Evolutionary conservation across 1,140 invertebrate species (phyloP).

Genomic region (Heliconius congener): DNA sequence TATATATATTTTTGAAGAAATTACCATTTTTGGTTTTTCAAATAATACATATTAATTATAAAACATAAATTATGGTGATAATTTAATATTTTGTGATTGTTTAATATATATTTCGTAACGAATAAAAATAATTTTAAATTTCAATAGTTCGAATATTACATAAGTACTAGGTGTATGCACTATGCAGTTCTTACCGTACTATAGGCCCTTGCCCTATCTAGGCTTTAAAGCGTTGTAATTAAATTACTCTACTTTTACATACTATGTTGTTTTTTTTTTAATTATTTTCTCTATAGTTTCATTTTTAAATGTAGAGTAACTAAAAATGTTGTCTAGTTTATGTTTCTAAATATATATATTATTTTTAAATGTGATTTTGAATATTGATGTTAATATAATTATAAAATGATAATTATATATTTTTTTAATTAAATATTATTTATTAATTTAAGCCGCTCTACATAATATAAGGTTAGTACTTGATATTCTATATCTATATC

Average conservation of each 20-base stretch:
- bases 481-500: no score
- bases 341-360: background rate
- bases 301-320: background rate
- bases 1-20: no score
- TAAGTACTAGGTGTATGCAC: background rate
- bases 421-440: no score
- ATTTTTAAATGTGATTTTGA: background rate
- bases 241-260: constrained; percentile 9
- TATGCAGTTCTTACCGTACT: background rate
- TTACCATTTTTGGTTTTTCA: no score
- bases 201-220: constrained; percentile 8
- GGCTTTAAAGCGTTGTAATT: constrained; percentile 6
- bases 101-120: no score
- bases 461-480: no score
- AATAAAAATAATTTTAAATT: background rate
- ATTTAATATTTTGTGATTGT: no score
- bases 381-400: background rate
- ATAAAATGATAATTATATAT: no score
- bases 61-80: no score
- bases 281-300: background rate
- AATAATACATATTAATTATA: no score
- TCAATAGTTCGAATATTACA: background rate
- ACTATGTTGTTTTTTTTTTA: background rate
- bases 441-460: no score
- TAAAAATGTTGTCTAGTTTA: background rate